These are phyloP conservation scores for Caenorhabditis doughertyi DNA, from an alignment of 2,888 invertebrate species.

Conservation along the genomic window DNA sequence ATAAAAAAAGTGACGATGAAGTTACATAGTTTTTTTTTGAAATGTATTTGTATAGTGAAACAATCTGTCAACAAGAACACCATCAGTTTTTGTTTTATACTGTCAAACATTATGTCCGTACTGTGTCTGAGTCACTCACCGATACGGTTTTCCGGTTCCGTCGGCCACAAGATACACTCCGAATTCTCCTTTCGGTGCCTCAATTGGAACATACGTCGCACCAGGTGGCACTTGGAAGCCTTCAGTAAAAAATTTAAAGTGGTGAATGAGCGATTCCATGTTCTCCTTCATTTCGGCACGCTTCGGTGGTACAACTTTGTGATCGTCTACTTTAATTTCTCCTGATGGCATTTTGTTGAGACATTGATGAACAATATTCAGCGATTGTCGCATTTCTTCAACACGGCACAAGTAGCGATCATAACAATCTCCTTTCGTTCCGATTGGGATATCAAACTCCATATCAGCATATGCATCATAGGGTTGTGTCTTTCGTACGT, in stretches of 20 bases:
- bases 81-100: slow-evolving; percentile 45
- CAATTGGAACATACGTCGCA: slow-evolving; percentile 95
- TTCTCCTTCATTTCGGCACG: slow-evolving; percentile 94
- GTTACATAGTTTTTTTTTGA: too few species aligned
- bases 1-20: too few species aligned
- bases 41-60: too few species aligned
- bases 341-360: slow-evolving; percentile 94
- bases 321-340: slow-evolving; percentile 88
- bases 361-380: slow-evolving; percentile 96
- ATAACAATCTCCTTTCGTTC: slow-evolving; percentile 96
- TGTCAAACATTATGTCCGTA: not conserved
- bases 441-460: slow-evolving; percentile 98
- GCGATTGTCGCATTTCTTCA: slow-evolving; percentile 91
- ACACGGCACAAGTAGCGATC: slow-evolving; percentile 91
- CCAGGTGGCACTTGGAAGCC: slow-evolving; percentile 98
- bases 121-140: slow-evolving; percentile 83
- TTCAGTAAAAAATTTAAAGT: slow-evolving; percentile 97
- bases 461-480: slow-evolving; percentile 96
- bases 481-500: slow-evolving; percentile 94
- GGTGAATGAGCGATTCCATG: slow-evolving; percentile 98
- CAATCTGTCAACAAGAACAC: too few species aligned
- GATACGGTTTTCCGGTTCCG: slow-evolving; percentile 95
- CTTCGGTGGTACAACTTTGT: slow-evolving; percentile 93
- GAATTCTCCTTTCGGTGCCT: slow-evolving; percentile 96
- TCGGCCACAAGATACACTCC: slow-evolving; percentile 97